These are phyloP conservation scores for Eurystomus gularis DNA, from an alignment of 2,113 vertebrate genomes.

Conservation along the genomic window DNA sequence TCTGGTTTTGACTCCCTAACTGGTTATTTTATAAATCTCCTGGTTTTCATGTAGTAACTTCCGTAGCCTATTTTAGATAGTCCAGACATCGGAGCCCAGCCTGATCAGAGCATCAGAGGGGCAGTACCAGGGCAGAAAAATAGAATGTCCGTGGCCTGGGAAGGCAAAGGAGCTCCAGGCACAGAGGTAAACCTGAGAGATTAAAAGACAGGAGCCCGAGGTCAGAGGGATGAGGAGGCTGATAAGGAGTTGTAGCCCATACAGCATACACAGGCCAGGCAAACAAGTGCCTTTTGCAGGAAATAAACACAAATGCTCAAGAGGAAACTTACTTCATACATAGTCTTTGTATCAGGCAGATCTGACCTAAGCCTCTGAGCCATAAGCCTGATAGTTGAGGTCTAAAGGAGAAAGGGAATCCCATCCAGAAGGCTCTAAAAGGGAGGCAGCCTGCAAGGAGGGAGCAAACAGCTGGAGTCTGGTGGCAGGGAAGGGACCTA, in stretches of 20 bases:
- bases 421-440: background rate
- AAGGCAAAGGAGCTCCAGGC: background rate
- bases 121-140: background rate
- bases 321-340: background rate
- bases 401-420: background rate
- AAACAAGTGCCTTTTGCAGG: background rate
- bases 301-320: background rate
- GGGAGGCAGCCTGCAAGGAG: background rate
- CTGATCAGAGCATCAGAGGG: background rate
- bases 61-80: background rate
- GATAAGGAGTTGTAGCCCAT: background rate
- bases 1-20: background rate
- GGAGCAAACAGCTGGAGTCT: background rate
- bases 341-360: background rate
- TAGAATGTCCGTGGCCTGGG: background rate
- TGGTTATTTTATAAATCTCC: background rate
- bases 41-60: background rate
- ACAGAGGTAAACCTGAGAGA: background rate
- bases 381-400: background rate
- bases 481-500: background rate
- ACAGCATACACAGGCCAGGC: background rate
- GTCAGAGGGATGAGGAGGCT: background rate
- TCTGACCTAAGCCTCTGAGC: background rate
- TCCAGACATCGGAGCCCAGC: rapidly evolving
- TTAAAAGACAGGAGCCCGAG: background rate